Evolutionary conservation across 2,888 invertebrate species (phyloP).

Genomic region (Synergus itoensis): DNA sequence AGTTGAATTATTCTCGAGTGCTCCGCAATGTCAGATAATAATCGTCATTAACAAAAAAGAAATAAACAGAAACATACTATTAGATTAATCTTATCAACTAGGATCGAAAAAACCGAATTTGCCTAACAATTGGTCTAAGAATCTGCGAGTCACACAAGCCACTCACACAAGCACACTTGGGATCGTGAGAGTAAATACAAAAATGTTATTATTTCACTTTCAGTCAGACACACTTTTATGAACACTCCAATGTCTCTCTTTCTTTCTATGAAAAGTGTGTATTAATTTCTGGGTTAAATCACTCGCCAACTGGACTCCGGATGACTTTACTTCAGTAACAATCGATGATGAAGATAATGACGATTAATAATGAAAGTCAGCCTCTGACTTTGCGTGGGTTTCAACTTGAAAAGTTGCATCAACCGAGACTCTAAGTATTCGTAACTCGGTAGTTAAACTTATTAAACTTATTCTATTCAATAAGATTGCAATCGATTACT

Average conservation of each 20-base stretch:
- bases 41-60: conserved; percentile 28
- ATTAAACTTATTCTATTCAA: conserved; percentile 19
- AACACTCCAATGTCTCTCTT: conserved; percentile 60
- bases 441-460: conserved; percentile 56
- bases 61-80: not conserved
- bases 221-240: conserved; percentile 32
- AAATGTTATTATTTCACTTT: conserved; percentile 58
- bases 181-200: conserved; percentile 64
- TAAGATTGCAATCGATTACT: conserved; percentile 55
- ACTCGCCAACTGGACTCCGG: conserved; percentile 57
- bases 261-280: conserved; percentile 65
- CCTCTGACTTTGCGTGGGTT: conserved; percentile 56
- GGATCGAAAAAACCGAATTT: conserved; percentile 10
- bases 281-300: conserved; percentile 57
- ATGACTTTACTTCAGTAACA: conserved; percentile 28
- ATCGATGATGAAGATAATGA: conserved; percentile 55
- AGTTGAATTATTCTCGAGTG: conserved; percentile 19
- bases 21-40: conserved; percentile 24
- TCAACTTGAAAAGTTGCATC: conserved; percentile 63
- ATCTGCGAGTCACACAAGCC: not conserved
- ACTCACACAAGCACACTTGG: conserved; percentile 38
- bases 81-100: conserved; percentile 16
- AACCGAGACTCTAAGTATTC: conserved; percentile 66
- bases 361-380: conserved; percentile 65
- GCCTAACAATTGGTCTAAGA: conserved; percentile 28